Evolutionary conservation across 35 echinoderm and acorn worm genomes (phyloP).

Genomic region (Ophioderma brevispina): DNA sequence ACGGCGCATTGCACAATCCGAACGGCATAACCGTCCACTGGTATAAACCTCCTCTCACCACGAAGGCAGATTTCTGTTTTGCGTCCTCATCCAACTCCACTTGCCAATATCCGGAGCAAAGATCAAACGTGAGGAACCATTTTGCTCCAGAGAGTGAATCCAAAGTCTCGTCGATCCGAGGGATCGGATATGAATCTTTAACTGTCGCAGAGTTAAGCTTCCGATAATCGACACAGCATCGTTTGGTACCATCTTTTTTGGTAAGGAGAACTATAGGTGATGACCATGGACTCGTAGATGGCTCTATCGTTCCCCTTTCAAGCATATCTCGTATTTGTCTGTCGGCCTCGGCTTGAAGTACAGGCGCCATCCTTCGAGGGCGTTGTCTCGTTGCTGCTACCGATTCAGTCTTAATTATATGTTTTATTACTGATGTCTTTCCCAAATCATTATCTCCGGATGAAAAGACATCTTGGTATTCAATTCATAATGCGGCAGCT

Average conservation of each 20-base stretch:
- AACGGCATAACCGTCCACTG: conserved; percentile 84
- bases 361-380: background rate
- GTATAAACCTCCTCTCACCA: conserved; percentile 44
- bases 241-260: no score
- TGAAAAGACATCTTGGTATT: conserved; percentile 43
- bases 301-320: no score
- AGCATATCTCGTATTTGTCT: background rate
- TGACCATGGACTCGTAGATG: no score
- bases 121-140: conserved; percentile 50
- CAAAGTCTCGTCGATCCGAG: conserved; percentile 65
- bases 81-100: no score
- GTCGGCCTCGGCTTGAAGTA: background rate
- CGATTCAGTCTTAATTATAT: background rate
- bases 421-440: background rate
- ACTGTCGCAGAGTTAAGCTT: no score
- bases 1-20: conserved; percentile 78
- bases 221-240: no score
- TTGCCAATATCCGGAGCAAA: no score
- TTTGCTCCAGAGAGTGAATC: conserved; percentile 25
- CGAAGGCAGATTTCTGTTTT: conserved; percentile 78
- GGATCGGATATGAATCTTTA: conserved; percentile 72
- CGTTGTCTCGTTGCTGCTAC: no score
- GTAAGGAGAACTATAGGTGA: no score
- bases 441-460: conserved; percentile 34
- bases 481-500: background rate